Percentiles rank a stretch among this genome's conserved stretches.
Conservation (phyloP, 2,888 invertebrate genomes). For the Leptinotarsa haldemani region DNA sequence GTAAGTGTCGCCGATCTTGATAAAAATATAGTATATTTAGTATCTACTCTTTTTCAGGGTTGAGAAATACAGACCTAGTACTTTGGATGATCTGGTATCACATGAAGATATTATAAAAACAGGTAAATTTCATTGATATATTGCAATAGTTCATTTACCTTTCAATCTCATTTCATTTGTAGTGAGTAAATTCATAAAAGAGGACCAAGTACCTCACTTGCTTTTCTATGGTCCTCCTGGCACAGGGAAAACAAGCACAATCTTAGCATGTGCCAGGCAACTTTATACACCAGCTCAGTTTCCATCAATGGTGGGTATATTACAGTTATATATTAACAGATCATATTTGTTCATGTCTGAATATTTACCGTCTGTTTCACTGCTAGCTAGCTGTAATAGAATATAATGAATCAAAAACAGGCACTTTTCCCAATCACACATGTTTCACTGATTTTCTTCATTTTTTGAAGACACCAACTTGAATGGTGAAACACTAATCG, state of each 20-base stretch:
- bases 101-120: conserved; percentile 97
- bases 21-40: conserved; percentile 19
- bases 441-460: too few species aligned
- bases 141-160: not conserved
- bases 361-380: too few species aligned
- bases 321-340: not conserved
- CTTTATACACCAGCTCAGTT: conserved; percentile 91
- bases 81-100: conserved; percentile 92
- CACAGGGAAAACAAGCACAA: conserved; percentile 98
- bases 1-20: not conserved
- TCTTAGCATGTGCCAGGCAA: conserved; percentile 93
- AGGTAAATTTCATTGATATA: conserved; percentile 71
- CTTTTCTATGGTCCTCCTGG: conserved; percentile 98
- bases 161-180: conserved; percentile 37
- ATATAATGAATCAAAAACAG: too few species aligned
- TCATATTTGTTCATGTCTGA: too few species aligned
- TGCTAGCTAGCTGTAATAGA: too few species aligned
- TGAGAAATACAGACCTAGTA: conserved; percentile 96
- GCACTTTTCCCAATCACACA: too few species aligned
- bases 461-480: too few species aligned
- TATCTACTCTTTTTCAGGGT: conserved; percentile 75
- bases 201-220: conserved; percentile 94
- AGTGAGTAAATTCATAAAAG: conserved; percentile 89
- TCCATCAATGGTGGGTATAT: conserved; percentile 84
- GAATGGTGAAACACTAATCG: too few species aligned